Evolutionary conservation across 2,888 invertebrate species (phyloP).

Genomic region (Clostera curtula): DNA sequence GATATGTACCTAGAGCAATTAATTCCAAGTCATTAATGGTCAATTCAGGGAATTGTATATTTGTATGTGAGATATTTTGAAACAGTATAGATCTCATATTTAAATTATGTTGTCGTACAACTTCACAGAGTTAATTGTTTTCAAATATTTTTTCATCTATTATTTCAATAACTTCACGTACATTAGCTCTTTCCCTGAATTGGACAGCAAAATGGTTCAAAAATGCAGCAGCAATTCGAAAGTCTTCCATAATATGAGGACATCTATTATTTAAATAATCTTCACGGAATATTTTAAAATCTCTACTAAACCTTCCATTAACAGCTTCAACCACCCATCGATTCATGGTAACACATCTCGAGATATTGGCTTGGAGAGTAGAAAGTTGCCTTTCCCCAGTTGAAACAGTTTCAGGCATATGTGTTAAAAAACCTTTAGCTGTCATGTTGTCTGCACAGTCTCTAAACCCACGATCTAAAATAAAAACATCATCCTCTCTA

Average conservation of each 20-base stretch:
- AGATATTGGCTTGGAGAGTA: conserved; percentile 4
- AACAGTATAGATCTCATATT: neutral
- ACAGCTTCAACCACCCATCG: conserved; percentile 6
- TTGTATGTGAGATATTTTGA: neutral
- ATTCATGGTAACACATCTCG: conserved; percentile 4
- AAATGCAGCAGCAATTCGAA: conserved; percentile 5
- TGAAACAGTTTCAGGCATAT: conserved; percentile 1
- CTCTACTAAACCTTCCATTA: conserved; percentile 7
- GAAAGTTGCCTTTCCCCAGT: conserved; percentile 3
- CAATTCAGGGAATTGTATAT: neutral
- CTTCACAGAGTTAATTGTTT: neutral
- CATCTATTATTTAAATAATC: conserved; percentile 4
- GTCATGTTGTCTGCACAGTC: neutral
- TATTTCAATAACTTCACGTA: conserved; percentile 4
- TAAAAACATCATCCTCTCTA: neutral
- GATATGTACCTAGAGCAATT: conserved; percentile 9
- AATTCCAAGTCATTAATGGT: conserved; percentile 3
- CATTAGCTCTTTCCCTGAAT: no score
- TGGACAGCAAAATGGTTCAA: conserved; percentile 5
- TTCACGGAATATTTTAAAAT: conserved; percentile 8
- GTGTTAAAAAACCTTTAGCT: neutral
- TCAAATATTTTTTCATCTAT: neutral
- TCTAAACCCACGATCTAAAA: conserved; percentile 2
- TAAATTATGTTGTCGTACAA: neutral
- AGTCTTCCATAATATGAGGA: conserved; percentile 4